These are phyloP conservation scores for Grantiella picta DNA, from an alignment of 2,113 vertebrate genomes.

Conservation along the genomic window DNA sequence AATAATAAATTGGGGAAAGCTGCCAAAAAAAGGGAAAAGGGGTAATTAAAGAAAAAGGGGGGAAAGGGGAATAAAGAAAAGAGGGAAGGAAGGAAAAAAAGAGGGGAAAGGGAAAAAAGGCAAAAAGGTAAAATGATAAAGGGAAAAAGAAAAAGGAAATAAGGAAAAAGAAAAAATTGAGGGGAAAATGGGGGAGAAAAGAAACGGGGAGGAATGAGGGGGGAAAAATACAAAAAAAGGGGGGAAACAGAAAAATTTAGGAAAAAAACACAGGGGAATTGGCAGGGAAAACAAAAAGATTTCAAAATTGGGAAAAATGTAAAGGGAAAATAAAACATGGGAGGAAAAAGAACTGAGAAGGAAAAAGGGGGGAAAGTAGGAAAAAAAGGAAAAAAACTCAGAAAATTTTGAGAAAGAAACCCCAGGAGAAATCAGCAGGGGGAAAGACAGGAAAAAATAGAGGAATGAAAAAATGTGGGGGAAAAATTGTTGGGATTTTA, in stretches of 20 bases:
- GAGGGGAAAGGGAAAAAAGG: neutral
- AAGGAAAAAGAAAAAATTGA: neutral
- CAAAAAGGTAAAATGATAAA: neutral
- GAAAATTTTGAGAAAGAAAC: neutral
- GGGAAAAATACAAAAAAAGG: neutral
- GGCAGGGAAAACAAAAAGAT: rapidly evolving
- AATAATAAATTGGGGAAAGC: no score
- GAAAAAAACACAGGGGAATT: neutral
- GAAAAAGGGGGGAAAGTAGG: neutral
- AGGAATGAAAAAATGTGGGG: rapidly evolving
- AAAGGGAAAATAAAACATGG: neutral
- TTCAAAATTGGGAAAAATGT: rapidly evolving
- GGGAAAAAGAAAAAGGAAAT: no score
- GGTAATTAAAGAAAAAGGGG: no score
- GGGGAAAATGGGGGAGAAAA: neutral
- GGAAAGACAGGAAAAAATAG: rapidly evolving
- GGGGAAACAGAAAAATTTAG: neutral
- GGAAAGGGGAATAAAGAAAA: neutral
- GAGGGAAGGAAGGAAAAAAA: no score
- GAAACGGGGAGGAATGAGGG: neutral
- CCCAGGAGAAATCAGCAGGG: neutral
- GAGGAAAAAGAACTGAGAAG: neutral
- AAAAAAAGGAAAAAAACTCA: neutral
- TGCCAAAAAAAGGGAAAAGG: no score
- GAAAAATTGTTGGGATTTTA: neutral